Conservation (phyloP, 2,888 invertebrate genomes). For the Malachius bipustulatus region DNA sequence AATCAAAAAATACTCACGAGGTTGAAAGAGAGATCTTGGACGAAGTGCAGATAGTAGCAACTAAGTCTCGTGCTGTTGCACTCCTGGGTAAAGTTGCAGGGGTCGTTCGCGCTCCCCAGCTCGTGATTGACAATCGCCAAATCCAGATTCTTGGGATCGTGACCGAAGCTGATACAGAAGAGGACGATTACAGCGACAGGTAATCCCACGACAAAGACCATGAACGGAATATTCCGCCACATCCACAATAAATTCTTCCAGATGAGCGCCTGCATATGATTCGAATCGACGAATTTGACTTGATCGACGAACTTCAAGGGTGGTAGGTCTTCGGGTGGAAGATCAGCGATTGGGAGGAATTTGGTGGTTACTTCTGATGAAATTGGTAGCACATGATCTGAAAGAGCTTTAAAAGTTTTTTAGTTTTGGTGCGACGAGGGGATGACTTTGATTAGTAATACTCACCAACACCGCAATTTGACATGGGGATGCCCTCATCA, state of each 20-base stretch:
- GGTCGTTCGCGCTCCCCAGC: conserved; percentile 33
- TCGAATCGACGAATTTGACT: conserved; percentile 50
- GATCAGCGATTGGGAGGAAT: conserved; percentile 38
- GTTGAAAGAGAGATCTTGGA: conserved; percentile 53
- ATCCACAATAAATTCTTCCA: conserved; percentile 86
- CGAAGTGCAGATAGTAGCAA: conserved; percentile 62
- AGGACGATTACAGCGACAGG: conserved; percentile 77
- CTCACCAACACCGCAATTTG: conserved; percentile 52
- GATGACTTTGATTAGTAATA: too few relatives aligned
- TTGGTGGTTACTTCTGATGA: conserved; percentile 38
- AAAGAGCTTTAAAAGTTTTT: too few relatives aligned
- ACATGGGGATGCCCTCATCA: conserved; percentile 73
- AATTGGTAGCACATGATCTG: conserved; percentile 45
- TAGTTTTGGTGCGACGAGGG: too few relatives aligned
- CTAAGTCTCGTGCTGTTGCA: conserved; percentile 45
- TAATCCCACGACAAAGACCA: conserved; percentile 74
- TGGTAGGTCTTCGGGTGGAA: conserved; percentile 59
- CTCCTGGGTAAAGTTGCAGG: conserved; percentile 25
- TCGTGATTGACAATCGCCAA: conserved; percentile 77
- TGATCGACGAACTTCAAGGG: conserved; percentile 41
- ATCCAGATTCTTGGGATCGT: conserved; percentile 64
- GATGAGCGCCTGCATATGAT: conserved; percentile 69
- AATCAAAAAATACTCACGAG: conserved; percentile 43
- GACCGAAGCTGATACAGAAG: conserved; percentile 83
- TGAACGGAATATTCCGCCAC: conserved; percentile 69